Base-by-base conservation (phyloP, 2,888 invertebrate genomes). In the Dasysyrphus albostriatus region DNA sequence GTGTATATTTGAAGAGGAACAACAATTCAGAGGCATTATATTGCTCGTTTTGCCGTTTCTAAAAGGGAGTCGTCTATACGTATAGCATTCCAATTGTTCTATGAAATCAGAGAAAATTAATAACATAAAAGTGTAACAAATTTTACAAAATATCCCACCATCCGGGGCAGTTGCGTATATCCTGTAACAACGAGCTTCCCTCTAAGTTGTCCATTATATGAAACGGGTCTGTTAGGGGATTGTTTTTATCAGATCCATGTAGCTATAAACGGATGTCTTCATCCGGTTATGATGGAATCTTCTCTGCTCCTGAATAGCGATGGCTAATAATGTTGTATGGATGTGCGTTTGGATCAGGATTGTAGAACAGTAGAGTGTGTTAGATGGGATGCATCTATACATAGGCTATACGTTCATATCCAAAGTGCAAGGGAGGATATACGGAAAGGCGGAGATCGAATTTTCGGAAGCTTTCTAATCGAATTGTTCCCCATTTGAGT, bases 271-370 rank as follows among this genome's bases (percentile, higher is more conserved):
- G 83, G 83, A 83, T 79, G 78, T 69, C 49, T 67, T 54, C 78
- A 78, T 83, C 83, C 83, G 78, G 83, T 78, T 69, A 58, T 83
- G 83, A 75, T 58, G 58, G 70, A 78, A 72, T 74, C 32, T 8
- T 74, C 32, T n/a, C 3, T 32, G 24, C 7, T 5, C 0, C 12
- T 42, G n/a, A 7, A 42, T 3, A 47, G 44, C 16, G 2, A n/a
- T 44, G n/a, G 5, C 10, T n/a, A 47, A 56, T 32, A 56, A 32
- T 32, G 29, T n/a, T n/a, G n/a, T n/a, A n/a, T 61, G 24, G 4
- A 63, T 63, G 29, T n/a, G 44, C 29, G 29, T 58, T 34, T 34
- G 58, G 34, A 37, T 58, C 34, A 37, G 8, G 51, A 54, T 29
- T 19, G 24, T 63, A 44, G 42, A 24, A 37, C 37, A 59, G 19